Conservation (phyloP, 2,113 vertebrate genomes). For the Eclectus roratus region DNA sequence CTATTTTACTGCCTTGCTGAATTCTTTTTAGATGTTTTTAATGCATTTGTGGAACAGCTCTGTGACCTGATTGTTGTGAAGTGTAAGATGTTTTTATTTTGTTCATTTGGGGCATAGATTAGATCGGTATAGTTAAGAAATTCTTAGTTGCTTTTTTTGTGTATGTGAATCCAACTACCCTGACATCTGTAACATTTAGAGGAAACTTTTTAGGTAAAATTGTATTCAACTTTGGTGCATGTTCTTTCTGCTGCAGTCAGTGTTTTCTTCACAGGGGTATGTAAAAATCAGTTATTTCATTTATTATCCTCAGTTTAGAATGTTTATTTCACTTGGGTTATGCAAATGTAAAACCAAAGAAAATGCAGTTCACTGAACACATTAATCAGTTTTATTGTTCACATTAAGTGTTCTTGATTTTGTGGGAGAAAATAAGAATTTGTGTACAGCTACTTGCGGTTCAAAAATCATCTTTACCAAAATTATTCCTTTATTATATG, state of each 20-base stretch:
- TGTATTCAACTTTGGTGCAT: background rate
- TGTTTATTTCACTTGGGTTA: constrained; percentile 5
- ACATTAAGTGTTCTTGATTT: background rate
- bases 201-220: background rate
- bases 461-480: background rate
- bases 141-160: background rate
- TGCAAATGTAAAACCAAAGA: background rate
- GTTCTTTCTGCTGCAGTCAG: background rate
- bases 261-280: background rate
- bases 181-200: background rate
- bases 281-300: background rate
- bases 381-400: background rate
- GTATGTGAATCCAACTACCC: background rate
- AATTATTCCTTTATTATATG: background rate
- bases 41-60: background rate
- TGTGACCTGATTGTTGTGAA: background rate
- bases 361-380: background rate
- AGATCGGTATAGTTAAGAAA: background rate
- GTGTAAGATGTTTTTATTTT: background rate
- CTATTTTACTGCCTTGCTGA: background rate
- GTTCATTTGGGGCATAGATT: background rate
- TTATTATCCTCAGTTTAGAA: background rate
- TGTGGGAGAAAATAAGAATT: background rate
- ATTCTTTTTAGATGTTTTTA: background rate
- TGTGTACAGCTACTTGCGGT: background rate